Base-by-base conservation (phyloP, 35 echinoderm and acorn worm genomes). In the Strongylocentrotus purpuratus region DNA sequence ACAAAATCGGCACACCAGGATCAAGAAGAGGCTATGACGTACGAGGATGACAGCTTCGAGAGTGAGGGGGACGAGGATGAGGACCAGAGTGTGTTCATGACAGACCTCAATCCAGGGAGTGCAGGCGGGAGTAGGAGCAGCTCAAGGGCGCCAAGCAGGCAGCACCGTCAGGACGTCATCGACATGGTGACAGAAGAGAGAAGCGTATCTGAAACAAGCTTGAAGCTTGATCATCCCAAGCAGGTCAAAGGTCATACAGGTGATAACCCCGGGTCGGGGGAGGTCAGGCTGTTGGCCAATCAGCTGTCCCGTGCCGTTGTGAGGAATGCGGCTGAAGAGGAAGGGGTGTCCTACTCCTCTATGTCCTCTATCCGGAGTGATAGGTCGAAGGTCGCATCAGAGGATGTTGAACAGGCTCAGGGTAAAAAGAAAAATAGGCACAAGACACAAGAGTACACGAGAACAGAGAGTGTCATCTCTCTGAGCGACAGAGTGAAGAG, bases 41-140 rank as follows among this genome's bases (percentile, higher is more conserved):
- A 93, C 28, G 91, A 58, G 91, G 91, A 58, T 50, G 91, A 93
- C 91, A 93, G 91, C 48, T 93, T 93, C 28, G 45, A 58, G 31
- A 93, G 46, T 32, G 91, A 93, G 10, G 47, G 17, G 14, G 91
- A 31, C 2, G 48, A 46, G 28, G 48, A 9, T 33, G 87, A 89
- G 11, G 87, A 93, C 13, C 46, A 22, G 48, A 58, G 45, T n/a
- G 45, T 93, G 17, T 93, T 58, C 91, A 93, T 48, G 91, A 58
- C 48, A 7, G 91, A 93, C 31, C 25, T 31, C 48, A 47, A 58
- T 58, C 18, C 9, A 13, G 46, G n/a, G 10, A 93, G 46, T 58
- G 31, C n/a, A 5, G 28, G 46, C 13, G 45, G 33, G 12, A 89
- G 87, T 46, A 18, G 20, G 12, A 45, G 9, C 45, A 46, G 33